Base-by-base conservation (phyloP, 2,797 vertebrate genomes). In the Silurus lanzhouensis region DNA sequence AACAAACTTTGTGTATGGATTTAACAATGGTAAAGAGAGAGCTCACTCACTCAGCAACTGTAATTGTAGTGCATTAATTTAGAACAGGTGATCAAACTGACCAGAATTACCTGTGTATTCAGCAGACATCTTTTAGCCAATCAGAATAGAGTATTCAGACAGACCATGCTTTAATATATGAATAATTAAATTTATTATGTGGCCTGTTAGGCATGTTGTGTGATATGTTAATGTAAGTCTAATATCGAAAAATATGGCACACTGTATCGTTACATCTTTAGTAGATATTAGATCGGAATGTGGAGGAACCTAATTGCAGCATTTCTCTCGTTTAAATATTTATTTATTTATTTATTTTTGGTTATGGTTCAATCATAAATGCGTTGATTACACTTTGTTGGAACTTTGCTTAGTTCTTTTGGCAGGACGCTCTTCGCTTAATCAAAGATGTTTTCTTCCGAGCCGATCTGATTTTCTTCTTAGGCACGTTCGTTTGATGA, bases 361-460 rank as follows among this genome's bases (percentile, higher is more conserved):
- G 52, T 91, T 86, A 91, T 71, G 57, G 90, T 66, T 86, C 88
- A 72, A 75, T 81, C 27, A 68, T 90, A 91, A 90, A 91, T 92
- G 89, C 83, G 91, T 90, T 89, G 87, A 85, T 90, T 83, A 83
- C 27, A 77, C 17, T 1, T 38, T 17, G 31, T 44, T 78, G 57
- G 76, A 91, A 70, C 82, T 89, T 87, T 84, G 55, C 81, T 92
- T 91, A 87, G 61, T 83, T 85, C 86, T 91, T 10, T 92, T 91
- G 89, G 88, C 89, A 9, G n/a, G 84, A 86, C 72, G 74, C 31
- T 83, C 44, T 84, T 81, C 81, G 88, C 77, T 90, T 89, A 86
- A 90, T 90, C 81, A 90, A 87, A 91, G 88, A 85, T 74, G 86
- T 90, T 89, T 77, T 67, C 71, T 61, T 82, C 20, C 15, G 52